Evolutionary conservation across 2,888 invertebrate genomes (phyloP).

Genomic region (Penaeus monodon): DNA sequence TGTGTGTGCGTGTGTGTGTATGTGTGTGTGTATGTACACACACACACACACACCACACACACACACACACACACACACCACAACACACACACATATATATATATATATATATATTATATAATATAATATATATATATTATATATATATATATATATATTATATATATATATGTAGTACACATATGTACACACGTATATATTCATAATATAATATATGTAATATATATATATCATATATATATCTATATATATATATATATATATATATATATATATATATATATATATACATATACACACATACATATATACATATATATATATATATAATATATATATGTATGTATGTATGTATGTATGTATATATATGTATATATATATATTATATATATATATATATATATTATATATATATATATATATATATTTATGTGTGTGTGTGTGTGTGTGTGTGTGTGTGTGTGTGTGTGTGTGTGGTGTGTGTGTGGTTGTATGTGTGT

Average conservation of each 20-base stretch:
- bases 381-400: conserved; percentile 12
- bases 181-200: no score
- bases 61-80: no score
- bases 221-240: no score
- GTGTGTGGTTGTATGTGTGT: not conserved
- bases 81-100: no score
- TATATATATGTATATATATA: conserved; percentile 5
- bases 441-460: not conserved
- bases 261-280: conserved; percentile 10
- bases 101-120: no score
- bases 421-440: not conserved
- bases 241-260: not conserved
- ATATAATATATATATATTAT: no score
- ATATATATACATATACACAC: not conserved
- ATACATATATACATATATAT: conserved; percentile 1
- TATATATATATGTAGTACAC: no score
- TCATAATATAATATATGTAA: no score
- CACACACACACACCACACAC: no score
- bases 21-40: no score
- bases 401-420: conserved; percentile 16
- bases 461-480: not conserved
- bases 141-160: no score
- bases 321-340: conserved; percentile 6
- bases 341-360: not conserved
- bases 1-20: no score